A percentile compares a stretch with the other conserved stretches of the same genome.
phyloP scores from a whole-genome alignment of 2,113 vertebrate species.

The Galeopterus variegatus region DNA sequence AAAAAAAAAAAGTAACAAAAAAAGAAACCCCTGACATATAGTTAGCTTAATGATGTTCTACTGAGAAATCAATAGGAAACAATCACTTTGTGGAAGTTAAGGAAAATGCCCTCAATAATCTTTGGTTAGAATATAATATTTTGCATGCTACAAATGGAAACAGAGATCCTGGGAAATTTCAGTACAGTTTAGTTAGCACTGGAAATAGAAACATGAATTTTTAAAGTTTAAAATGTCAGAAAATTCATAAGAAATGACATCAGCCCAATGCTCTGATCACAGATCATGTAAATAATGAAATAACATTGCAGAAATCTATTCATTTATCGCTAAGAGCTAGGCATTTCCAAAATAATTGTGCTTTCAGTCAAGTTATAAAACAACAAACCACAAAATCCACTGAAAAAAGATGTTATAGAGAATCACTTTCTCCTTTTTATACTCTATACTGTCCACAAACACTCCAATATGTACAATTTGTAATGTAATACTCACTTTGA shows the following conservation, averaged over 20 bases:
- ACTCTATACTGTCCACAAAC: neutral
- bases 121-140: neutral
- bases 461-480: conserved; percentile 28
- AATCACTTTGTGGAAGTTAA: neutral
- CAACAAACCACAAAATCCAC: neutral
- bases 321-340: neutral
- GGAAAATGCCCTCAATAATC: neutral
- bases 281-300: neutral
- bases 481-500: neutral
- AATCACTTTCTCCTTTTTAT: neutral
- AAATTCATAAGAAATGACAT: conserved; percentile 53
- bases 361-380: neutral
- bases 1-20: neutral
- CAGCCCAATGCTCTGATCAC: neutral
- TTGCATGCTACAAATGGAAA: conserved; percentile 5
- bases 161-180: neutral
- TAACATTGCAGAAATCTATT: neutral
- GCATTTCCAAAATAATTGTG: conserved; percentile 14
- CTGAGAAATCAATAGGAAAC: neutral
- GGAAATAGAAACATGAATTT: conserved; percentile 48
- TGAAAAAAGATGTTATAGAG: neutral
- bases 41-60: neutral
- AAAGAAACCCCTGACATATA: neutral
- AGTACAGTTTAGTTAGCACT: conserved; percentile 1
- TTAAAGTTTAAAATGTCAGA: conserved; percentile 41